These are phyloP conservation scores for Drosophila insularis DNA, from an alignment of 1,140 invertebrate species.

Conservation along the genomic window DNA sequence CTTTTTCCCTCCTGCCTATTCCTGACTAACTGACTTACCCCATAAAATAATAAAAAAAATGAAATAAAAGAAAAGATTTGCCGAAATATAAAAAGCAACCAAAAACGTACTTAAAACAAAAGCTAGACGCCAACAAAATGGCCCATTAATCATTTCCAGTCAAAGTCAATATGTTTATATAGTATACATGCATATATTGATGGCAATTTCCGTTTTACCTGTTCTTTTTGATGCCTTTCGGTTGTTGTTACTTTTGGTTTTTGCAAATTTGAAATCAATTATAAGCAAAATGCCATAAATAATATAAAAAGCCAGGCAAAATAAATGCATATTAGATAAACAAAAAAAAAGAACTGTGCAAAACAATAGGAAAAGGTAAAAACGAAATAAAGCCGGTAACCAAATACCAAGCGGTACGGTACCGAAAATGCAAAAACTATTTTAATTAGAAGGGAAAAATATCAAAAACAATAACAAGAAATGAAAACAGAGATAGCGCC, in stretches of 20 bases:
- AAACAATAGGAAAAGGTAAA: background rate
- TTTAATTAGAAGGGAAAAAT: constrained; percentile 34
- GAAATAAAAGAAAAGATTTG: constrained; percentile 40
- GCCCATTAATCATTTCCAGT: constrained; percentile 70
- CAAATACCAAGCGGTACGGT: constrained; percentile 63
- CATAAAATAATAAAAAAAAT: constrained; percentile 24
- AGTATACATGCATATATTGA: constrained; percentile 47
- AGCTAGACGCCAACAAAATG: constrained; percentile 33
- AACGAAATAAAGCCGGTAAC: constrained; percentile 37
- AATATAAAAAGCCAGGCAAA: constrained; percentile 30
- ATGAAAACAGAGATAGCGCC: background rate
- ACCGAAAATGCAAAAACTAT: constrained; percentile 25
- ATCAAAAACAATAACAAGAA: background rate
- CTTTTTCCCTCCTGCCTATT: constrained; percentile 14
- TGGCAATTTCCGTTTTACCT: constrained; percentile 2
- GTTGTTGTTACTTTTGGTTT: constrained; percentile 1
- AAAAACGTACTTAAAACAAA: constrained; percentile 66
- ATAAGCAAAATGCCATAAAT: constrained; percentile 57
- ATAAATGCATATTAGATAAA: constrained; percentile 59
- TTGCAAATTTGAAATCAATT: constrained; percentile 63
- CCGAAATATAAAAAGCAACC: constrained; percentile 24
- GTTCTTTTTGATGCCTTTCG: background rate
- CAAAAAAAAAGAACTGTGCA: background rate
- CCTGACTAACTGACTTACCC: constrained; percentile 5
- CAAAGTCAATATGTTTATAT: constrained; percentile 36